Conservation (phyloP, 2,113 vertebrate species). For the Podarcis muralis region DNA sequence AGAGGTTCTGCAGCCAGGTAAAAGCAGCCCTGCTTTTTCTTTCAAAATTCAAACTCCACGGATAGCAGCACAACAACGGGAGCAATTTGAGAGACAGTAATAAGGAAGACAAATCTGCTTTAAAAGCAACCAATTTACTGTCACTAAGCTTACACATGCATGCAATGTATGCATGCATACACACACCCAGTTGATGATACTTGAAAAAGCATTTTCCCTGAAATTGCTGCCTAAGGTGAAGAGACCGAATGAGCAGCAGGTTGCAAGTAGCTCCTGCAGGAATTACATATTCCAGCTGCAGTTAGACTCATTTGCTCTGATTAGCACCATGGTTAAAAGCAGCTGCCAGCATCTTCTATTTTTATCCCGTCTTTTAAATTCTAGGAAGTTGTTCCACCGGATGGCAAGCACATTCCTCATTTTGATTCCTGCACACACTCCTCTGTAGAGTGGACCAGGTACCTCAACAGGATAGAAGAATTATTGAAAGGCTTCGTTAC, state of each 20-base stretch:
- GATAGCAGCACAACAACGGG: not conserved
- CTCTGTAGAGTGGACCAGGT: not conserved
- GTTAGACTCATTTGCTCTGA: not conserved
- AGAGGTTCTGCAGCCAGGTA: not conserved
- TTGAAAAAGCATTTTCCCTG: not conserved
- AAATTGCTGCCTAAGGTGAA: constrained; percentile 14
- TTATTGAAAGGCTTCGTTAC: not conserved
- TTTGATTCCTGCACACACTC: constrained; percentile 10
- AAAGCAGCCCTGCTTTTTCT: not conserved
- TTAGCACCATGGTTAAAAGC: constrained; percentile 26
- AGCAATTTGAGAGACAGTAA: not conserved
- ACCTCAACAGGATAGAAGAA: constrained; percentile 10
- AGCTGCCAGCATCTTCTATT: constrained; percentile 43
- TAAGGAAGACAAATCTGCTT: not conserved
- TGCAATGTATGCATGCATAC: not conserved
- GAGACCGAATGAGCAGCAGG: not conserved
- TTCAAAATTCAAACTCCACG: not conserved
- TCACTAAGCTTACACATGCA: not conserved
- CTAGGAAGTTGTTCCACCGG: constrained; percentile 51
- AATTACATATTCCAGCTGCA: constrained; percentile 2
- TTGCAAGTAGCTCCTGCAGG: constrained; percentile 35
- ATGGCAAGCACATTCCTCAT: constrained; percentile 9
- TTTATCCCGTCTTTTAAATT: constrained; percentile 58
- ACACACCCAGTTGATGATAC: not conserved
- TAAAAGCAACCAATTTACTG: not conserved